Evolutionary conservation across 2,888 invertebrate genomes (phyloP).

Genomic region (Ectemnius cavifrons): DNA sequence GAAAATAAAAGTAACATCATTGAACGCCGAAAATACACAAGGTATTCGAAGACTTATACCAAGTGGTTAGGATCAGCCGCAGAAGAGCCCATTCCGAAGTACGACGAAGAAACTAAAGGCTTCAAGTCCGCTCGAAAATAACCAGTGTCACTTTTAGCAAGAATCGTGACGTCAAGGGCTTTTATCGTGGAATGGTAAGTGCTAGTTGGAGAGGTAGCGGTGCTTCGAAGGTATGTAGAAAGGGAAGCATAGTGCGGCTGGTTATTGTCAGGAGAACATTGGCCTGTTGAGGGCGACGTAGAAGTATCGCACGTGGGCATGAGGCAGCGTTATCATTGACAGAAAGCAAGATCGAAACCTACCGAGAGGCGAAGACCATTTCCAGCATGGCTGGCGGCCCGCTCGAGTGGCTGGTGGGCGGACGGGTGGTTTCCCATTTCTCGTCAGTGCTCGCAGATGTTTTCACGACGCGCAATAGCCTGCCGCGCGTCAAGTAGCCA

Average conservation of each 20-base stretch:
- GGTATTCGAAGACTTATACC: neutral
- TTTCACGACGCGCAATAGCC: slow-evolving; percentile 66
- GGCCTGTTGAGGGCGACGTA: slow-evolving; percentile 11
- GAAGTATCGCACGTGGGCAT: slow-evolving; percentile 47
- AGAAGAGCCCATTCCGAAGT: neutral
- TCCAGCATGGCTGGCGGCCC: slow-evolving; percentile 78
- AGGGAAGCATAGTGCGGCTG: too few species aligned
- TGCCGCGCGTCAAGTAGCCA: slow-evolving; percentile 55
- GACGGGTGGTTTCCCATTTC: slow-evolving; percentile 91
- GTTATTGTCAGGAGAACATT: too few species aligned
- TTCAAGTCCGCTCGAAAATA: neutral
- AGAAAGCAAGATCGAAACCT: slow-evolving; percentile 59
- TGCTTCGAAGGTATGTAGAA: neutral
- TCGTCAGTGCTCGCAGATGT: slow-evolving; percentile 56
- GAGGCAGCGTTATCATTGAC: slow-evolving; percentile 44
- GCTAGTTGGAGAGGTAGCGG: neutral
- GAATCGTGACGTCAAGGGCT: neutral
- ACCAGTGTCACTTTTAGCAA: slow-evolving; percentile 1
- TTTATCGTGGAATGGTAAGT: slow-evolving; percentile 1
- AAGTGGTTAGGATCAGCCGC: neutral
- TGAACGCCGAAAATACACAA: neutral
- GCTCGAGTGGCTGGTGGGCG: slow-evolving; percentile 90
- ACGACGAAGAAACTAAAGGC: neutral
- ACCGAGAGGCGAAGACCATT: slow-evolving; percentile 76
- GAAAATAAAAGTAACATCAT: too few species aligned